Base-by-base conservation (phyloP, 2,113 vertebrate genomes). In the Butorides virescens region DNA sequence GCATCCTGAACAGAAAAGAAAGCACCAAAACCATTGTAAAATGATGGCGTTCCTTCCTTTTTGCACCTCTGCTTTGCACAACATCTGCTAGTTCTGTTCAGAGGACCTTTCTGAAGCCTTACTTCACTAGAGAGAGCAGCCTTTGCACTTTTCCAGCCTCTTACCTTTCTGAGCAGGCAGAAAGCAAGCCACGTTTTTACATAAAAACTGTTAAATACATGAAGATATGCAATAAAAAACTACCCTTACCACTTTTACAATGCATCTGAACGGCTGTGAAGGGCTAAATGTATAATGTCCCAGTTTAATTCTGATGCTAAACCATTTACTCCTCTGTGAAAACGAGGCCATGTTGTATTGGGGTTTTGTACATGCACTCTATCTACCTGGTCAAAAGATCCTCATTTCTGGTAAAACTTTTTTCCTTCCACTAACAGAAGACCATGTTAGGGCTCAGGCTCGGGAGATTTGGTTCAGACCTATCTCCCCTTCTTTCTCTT, bases 401-500 rank as follows among this genome's bases (percentile, higher is more conserved):
- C 49, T 76, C 5, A 11, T 42, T 82, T 72, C 56, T 61, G 42
- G 27, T 82, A 34, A 91, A 94, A 65, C 6, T 19, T 2, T 50
- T 47, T 12, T 82, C 30, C 36, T 87, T 22, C 34, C 32, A 1
- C 66, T 39, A n/a, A 10, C 29, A 68, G 25, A 55, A 73, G 23
- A 34, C n/a, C 36, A 21, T 2, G 5, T 11, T 9, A 53, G 22
- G 65, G 56, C 62, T 93, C 50, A 20, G 71, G 36, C 42, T n/a
- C 76, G 37, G 50, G 63, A 76, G 72, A 21, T 71, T 26, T 37
- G 32, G 29, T 46, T 90, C 53, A 76, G 37, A 71, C 19, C 63
- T 75, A 74, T 92, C 84, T 93, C 71, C 29, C 30, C n/a, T 81
- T 56, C 49, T 50, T 39, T 36, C 44, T 77, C 53, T 95, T 97